Evolutionary conservation across 2,888 invertebrate species (phyloP).

Genomic region (Trypoxylon attenuatum): DNA sequence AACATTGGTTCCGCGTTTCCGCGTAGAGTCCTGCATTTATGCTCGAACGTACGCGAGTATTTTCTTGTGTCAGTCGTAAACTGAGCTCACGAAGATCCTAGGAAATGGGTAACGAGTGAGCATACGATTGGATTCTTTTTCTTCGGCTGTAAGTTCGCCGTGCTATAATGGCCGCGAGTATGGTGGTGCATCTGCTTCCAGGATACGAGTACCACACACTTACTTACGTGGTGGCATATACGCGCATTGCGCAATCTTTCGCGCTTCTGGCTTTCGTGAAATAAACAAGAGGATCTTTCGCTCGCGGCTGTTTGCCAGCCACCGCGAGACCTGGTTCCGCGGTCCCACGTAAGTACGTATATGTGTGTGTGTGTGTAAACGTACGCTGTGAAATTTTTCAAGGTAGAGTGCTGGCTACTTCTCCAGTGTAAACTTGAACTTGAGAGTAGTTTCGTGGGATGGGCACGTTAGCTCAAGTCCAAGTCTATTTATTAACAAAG

Average conservation of each 20-base stretch:
- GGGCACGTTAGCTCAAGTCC: too few species aligned
- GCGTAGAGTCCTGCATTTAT: not conserved
- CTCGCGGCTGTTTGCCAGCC: conserved; percentile 3
- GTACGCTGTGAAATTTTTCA: too few species aligned
- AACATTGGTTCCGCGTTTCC: not conserved
- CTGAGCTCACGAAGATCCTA: conserved; percentile 38
- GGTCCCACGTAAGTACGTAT: not conserved
- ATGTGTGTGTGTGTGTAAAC: not conserved
- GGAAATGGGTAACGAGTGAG: conserved; percentile 44
- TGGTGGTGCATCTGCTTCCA: conserved; percentile 4
- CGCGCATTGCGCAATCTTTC: conserved; percentile 27
- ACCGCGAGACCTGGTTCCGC: not conserved
- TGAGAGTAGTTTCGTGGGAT: too few species aligned
- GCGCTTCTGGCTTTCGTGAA: conserved; percentile 33
- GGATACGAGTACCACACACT: conserved; percentile 7
- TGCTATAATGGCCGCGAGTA: conserved; percentile 20
- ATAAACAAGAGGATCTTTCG: conserved; percentile 18
- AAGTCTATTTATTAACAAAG: too few species aligned
- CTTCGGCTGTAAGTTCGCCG: conserved; percentile 7
- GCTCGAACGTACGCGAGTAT: conserved; percentile 13
- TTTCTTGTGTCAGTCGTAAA: conserved; percentile 42
- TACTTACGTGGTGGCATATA: conserved; percentile 5
- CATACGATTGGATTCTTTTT: conserved; percentile 24
- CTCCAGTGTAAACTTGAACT: too few species aligned
- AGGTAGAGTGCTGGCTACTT: not conserved